Base-by-base conservation (phyloP, 2,797 vertebrate genomes). In the Epinephelus coioides region DNA sequence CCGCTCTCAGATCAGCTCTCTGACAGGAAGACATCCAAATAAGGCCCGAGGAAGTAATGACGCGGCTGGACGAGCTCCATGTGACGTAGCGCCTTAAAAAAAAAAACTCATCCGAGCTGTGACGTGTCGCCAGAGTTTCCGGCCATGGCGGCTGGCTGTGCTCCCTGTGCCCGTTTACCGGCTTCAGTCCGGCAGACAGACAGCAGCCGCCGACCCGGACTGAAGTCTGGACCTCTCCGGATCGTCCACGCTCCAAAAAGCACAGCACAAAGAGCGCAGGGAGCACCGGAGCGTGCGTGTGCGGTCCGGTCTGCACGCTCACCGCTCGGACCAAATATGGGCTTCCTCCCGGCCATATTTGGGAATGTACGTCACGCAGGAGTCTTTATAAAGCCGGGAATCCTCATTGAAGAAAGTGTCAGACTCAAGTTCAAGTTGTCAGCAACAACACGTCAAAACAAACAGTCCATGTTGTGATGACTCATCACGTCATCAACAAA, bases 281-380 rank as follows among this genome's bases (percentile, higher is more conserved):
- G 6, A 46, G 34, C 55, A 2, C 4, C 38, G 18, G 51, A 19
- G 21, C 19, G 17, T 27, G 51, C n/a, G 40, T 1, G n/a, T 2
- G n/a, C 67, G 1, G 8, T 19, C 38, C 2, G 19, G 49, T 1
- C 46, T 14, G 69, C 91, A 87, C 94, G 93, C 93, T 25, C 94
- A 30, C 92, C 86, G 84, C 78, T 84, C 86, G 90, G 91, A 86
- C 97, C 97, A 98, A 94, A 98, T 96, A 93, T 97, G 98, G 98
- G 96, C 96, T 97, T 98, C 97, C 97, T 95, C 85, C 94, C 79
- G 65, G 88, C 97, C 97, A 95, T 92, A 96, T 97, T 95, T 96
- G 97, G 97, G 90, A 94, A 97, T 94, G 89, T 97, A 97, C 98
- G 98, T 99, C 97, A 99, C 92, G 79, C 87, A 92, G 79, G 91